These are phyloP conservation scores for Lottia scabra DNA, from an alignment of 2,888 invertebrate genomes.

Conservation along the genomic window DNA sequence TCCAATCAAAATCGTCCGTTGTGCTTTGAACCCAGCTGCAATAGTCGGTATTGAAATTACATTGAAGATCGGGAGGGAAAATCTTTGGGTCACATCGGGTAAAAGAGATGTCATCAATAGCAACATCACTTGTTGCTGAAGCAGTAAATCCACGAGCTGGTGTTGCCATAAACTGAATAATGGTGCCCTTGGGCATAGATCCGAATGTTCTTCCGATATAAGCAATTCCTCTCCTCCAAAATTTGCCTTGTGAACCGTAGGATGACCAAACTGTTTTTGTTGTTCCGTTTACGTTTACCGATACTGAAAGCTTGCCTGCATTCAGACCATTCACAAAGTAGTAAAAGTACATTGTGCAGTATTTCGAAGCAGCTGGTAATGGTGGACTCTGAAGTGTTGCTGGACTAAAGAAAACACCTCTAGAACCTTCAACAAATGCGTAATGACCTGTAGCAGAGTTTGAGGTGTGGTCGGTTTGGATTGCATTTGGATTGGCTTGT, in stretches of 20 bases:
- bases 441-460: slow-evolving; percentile 47
- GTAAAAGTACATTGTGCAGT: slow-evolving; percentile 57
- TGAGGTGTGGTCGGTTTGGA: slow-evolving; percentile 42
- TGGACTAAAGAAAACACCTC: slow-evolving; percentile 40
- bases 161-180: slow-evolving; percentile 37
- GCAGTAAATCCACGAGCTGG: slow-evolving; percentile 37
- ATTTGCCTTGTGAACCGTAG: slow-evolving; percentile 9
- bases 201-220: slow-evolving; percentile 45
- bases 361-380: slow-evolving; percentile 40
- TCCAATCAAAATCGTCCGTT: slow-evolving; percentile 62
- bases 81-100: slow-evolving; percentile 46
- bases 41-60: slow-evolving; percentile 56
- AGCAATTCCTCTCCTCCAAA: slow-evolving; percentile 44
- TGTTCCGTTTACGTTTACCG: slow-evolving; percentile 34
- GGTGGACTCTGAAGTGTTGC: slow-evolving; percentile 50
- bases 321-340: slow-evolving; percentile 53
- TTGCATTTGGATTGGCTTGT: slow-evolving; percentile 36
- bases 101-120: slow-evolving; percentile 64
- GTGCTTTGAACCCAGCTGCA: slow-evolving; percentile 57
- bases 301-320: slow-evolving; percentile 39
- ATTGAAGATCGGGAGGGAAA: slow-evolving; percentile 46
- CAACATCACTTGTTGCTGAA: slow-evolving; percentile 47
- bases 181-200: slow-evolving; percentile 27
- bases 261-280: slow-evolving; percentile 22
- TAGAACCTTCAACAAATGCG: slow-evolving; percentile 48